A percentile compares a stretch with the other conserved stretches of the same genome.
phyloP scores from a whole-genome alignment of 2,888 invertebrate species.

The Allygus modestus region DNA sequence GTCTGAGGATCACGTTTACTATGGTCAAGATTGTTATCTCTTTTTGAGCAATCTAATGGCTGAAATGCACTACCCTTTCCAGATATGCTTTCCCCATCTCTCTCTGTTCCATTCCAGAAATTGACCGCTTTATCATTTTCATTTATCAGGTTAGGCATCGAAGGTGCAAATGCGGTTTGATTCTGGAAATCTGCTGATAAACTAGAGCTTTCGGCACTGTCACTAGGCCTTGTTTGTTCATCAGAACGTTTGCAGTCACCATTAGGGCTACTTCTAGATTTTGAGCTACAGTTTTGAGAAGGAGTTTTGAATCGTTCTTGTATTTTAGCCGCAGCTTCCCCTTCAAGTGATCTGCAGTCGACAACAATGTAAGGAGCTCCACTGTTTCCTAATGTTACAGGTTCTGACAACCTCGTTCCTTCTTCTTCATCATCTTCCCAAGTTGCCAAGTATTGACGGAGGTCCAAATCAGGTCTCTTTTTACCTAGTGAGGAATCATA shows the following conservation, averaged over 20 bases:
- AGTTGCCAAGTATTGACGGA: constrained; percentile 62
- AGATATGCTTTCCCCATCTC: constrained; percentile 44
- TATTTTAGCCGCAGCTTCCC: constrained; percentile 56
- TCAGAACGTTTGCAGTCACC: constrained; percentile 42
- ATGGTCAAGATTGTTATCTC: constrained; percentile 50
- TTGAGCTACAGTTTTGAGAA: constrained; percentile 43
- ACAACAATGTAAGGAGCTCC: constrained; percentile 56
- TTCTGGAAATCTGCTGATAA: constrained; percentile 37
- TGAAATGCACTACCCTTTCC: constrained; percentile 60
- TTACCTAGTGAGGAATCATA: constrained; percentile 59
- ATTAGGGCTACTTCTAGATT: constrained; percentile 44
- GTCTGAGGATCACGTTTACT: constrained; percentile 42
- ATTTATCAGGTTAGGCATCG: constrained; percentile 32
- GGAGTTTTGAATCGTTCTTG: constrained; percentile 56
- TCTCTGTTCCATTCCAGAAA: constrained; percentile 56
- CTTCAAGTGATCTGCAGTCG: constrained; percentile 61
- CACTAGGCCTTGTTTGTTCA: constrained; percentile 2
- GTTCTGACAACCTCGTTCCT: constrained; percentile 56
- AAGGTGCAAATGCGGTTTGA: constrained; percentile 25
- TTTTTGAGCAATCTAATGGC: constrained; percentile 59
- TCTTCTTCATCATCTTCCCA: constrained; percentile 64
- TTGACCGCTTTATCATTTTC: constrained; percentile 45
- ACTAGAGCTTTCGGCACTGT: constrained; percentile 9
- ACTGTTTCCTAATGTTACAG: constrained; percentile 28
- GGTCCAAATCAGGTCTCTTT: constrained; percentile 61